Evolutionary conservation across 2,797 vertebrate species (phyloP).

Genomic region (Xyrichtys novacula): DNA sequence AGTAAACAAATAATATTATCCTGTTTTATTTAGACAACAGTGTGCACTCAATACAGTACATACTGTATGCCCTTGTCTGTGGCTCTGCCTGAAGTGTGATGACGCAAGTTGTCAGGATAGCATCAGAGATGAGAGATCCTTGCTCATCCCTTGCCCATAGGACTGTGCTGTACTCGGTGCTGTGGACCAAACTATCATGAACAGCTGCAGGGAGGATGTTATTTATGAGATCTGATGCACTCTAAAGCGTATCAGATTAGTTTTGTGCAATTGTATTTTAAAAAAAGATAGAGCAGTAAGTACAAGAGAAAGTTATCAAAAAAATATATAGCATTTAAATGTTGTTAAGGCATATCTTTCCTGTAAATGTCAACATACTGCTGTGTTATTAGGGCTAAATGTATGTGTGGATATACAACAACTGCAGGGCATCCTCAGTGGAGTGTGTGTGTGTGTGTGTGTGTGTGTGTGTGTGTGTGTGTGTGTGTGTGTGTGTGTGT

Average conservation of each 20-base stretch:
- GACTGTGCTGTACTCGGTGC: slow-evolving; percentile 40
- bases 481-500: not conserved
- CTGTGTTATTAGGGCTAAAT: slow-evolving; percentile 1
- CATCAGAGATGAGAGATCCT: slow-evolving; percentile 26
- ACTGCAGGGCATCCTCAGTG: slow-evolving; percentile 8
- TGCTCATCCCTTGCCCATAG: slow-evolving; percentile 42
- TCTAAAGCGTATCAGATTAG: slow-evolving; percentile 2
- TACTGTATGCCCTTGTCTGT: slow-evolving; percentile 16
- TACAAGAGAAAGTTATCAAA: no score
- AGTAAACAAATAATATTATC: not conserved
- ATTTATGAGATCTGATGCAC: slow-evolving; percentile 2
- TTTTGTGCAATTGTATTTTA: not conserved
- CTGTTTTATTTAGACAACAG: not conserved
- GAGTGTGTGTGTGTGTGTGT: not conserved
- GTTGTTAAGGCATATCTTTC: slow-evolving; percentile 5
- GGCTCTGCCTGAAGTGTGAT: slow-evolving; percentile 16
- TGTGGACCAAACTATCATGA: slow-evolving; percentile 15
- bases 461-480: not conserved
- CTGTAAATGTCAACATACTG: slow-evolving; percentile 15
- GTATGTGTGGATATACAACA: slow-evolving; percentile 1
- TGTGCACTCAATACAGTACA: slow-evolving; percentile 2
- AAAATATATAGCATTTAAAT: not conserved
- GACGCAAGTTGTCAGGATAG: slow-evolving; percentile 45
- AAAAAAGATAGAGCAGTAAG: no score
- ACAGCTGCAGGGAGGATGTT: slow-evolving; percentile 19